Base-by-base conservation (phyloP, 2,888 invertebrate genomes). In the Rhaphigaster nebulosa region DNA sequence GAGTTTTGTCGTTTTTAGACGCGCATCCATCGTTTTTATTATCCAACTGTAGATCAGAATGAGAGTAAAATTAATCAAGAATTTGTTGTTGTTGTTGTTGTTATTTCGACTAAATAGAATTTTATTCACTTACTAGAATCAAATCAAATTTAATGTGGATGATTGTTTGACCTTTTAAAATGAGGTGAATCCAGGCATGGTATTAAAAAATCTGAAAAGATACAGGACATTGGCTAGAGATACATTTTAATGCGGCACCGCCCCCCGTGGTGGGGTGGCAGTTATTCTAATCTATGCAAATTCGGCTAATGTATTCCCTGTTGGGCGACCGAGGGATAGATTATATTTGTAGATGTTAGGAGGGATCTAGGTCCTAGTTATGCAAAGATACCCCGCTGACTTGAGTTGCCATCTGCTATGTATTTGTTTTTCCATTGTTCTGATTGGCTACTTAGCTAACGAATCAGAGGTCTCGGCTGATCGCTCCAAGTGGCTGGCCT, bases 231-330 rank as follows among this genome's bases (percentile, higher is more conserved):
- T 65, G 65, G 65, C 13, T 8, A n/a, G 13, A 29, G 65, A 65
- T 65, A 65, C 65, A 65, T 65, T 65, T 65, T 65, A 65, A 65
- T 65, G 65, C 65, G 65, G 13, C 29, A 1, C 29, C 54, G 2
- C 15, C n/a, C 29, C 4, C n/a, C 0, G 29, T 0, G 1, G 23
- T 3, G 29, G n/a, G n/a, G 23, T 6, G 80, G 80, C 80, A 41
- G 87, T 87, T 87, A 87, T 87, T 87, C 87, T 87, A 87, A 87
- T 87, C 29, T 38, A 87, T 87, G 87, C 34, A 87, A n/a, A 87
- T 87, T 50, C 45, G 52, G 29, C 87, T 87, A 87, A 87, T 87
- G 87, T 87, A 87, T 87, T 87, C 87, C 52, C 41, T 23, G 15
- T n/a, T 29, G 52, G 45, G 52, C 87, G 20, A 87, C 50, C 50